phyloP scores from a whole-genome alignment of 2,113 vertebrate species.

The Limanda limanda region DNA sequence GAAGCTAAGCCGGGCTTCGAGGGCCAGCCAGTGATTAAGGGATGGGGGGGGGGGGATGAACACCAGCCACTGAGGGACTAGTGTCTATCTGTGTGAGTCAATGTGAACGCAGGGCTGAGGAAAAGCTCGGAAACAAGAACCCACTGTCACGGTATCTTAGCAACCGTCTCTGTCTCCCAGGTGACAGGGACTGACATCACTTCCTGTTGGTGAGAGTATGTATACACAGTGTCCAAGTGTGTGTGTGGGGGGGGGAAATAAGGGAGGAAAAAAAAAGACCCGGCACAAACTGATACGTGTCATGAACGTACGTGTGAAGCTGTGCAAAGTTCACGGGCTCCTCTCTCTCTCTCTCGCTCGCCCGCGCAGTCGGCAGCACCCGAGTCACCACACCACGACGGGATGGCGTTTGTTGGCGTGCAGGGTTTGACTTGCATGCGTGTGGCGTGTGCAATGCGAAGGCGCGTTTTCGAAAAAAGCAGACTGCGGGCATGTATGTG shows the following conservation, averaged over 20 bases:
- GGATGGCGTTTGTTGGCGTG: neutral
- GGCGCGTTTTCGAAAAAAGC: neutral
- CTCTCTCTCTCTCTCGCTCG: neutral
- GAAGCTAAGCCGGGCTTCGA: constrained; percentile 45
- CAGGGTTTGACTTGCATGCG: neutral
- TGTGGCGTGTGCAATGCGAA: neutral
- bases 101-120: constrained; percentile 66
- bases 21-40: constrained; percentile 65
- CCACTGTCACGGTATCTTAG: constrained; percentile 85
- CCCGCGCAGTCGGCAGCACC: neutral
- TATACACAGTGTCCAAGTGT: constrained; percentile 49
- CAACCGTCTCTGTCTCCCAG: constrained; percentile 84
- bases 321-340: constrained; percentile 21
- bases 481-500: constrained; percentile 35
- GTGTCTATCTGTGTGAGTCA: constrained; percentile 73
- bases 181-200: constrained; percentile 84
- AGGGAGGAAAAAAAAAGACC: neutral
- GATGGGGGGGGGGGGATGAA: constrained; percentile 68
- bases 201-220: constrained; percentile 78
- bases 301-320: neutral
- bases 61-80: constrained; percentile 73
- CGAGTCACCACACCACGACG: neutral
- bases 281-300: neutral
- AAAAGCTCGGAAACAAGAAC: constrained; percentile 80
- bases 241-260: neutral